Evolutionary conservation across 2,113 vertebrate species (phyloP).

Genomic region (Pygoscelis antarcticus): DNA sequence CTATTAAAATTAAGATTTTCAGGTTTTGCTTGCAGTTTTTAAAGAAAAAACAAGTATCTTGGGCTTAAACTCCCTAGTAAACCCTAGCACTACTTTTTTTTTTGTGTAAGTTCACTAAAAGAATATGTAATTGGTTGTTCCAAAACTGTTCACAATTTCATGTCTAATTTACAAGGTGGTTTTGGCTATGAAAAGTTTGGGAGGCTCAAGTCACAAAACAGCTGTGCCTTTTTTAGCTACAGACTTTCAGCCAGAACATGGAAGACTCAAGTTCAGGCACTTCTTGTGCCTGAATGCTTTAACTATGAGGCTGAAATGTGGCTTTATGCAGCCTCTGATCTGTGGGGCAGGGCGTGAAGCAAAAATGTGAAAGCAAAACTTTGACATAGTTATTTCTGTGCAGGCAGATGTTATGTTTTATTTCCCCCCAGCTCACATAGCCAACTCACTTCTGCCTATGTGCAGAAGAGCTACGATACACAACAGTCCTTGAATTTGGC

Average conservation of each 20-base stretch:
- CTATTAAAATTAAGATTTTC: neutral
- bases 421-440: neutral
- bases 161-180: neutral
- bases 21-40: neutral
- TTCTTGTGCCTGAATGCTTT: neutral
- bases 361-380: neutral
- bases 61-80: neutral
- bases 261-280: neutral
- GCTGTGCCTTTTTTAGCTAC: neutral
- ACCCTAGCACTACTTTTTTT: neutral
- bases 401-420: neutral
- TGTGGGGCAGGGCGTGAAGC: neutral
- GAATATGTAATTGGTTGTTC: neutral
- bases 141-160: neutral
- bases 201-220: neutral
- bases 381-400: neutral
- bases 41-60: neutral
- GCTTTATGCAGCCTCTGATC: neutral
- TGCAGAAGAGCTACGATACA: neutral
- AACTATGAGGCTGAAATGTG: neutral
- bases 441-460: neutral
- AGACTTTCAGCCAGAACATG: neutral
- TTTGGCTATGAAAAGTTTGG: neutral
- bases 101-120: neutral
- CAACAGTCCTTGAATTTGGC: neutral